These are phyloP conservation scores for Dinomys branickii DNA, from an alignment of 2,113 vertebrate species.

Conservation along the genomic window DNA sequence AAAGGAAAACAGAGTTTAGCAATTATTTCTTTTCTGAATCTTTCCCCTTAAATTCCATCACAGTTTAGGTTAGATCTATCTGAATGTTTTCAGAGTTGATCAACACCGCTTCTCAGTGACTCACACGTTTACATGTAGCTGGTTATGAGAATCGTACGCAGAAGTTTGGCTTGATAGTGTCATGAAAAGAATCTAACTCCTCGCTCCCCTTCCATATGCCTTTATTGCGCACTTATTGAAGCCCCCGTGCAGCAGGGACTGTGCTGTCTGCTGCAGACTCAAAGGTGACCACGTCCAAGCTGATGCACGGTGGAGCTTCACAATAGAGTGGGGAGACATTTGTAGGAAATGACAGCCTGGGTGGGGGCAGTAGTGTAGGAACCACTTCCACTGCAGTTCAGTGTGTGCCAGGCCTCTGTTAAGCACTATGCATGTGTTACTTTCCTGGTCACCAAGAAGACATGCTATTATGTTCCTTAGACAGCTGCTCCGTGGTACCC, in stretches of 20 bases:
- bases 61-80: background rate
- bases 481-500: background rate
- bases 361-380: too few relatives aligned
- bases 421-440: rapidly evolving
- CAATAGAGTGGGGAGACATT: rapidly evolving
- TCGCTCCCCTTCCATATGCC: background rate
- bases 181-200: too few relatives aligned
- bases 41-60: background rate
- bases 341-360: background rate
- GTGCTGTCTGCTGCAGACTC: background rate
- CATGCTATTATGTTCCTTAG: rapidly evolving
- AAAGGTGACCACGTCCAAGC: background rate
- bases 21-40: conserved; percentile 24
- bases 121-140: background rate
- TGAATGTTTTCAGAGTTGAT: background rate
- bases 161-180: background rate
- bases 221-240: background rate
- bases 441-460: rapidly evolving
- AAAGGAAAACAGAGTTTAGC: conserved; percentile 28
- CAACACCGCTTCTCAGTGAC: background rate
- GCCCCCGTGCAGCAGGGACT: too few relatives aligned
- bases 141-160: background rate
- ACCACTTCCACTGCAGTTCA: rapidly evolving
- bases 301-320: background rate
- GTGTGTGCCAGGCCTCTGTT: background rate